Conservation (phyloP, 2,797 vertebrate genomes). For the Benthosema pterotum region DNA sequence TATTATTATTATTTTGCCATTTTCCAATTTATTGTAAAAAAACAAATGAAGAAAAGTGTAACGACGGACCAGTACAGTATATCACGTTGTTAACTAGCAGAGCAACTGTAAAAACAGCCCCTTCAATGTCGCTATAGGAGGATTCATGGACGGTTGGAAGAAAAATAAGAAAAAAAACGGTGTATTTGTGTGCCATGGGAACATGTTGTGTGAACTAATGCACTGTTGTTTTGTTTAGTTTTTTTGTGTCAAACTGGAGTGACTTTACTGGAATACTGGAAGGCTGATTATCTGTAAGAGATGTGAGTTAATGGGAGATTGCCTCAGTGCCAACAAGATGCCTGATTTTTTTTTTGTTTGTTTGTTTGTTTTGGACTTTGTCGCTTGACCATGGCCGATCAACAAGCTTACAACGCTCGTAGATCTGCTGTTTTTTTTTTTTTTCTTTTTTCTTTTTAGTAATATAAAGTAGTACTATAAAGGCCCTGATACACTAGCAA, state of each 20-base stretch:
- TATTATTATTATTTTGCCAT: constrained; percentile 25
- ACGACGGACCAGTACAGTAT: constrained; percentile 41
- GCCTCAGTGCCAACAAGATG: constrained; percentile 27
- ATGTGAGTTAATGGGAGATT: constrained; percentile 39
- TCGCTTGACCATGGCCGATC: no score
- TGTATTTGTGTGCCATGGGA: constrained; percentile 50
- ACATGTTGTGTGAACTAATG: constrained; percentile 36
- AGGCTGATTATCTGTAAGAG: constrained; percentile 82
- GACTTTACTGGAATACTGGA: constrained; percentile 70
- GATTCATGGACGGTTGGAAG: constrained; percentile 41
- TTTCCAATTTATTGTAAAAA: no score
- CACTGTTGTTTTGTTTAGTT: constrained; percentile 60
- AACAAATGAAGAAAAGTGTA: constrained; percentile 33
- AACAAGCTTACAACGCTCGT: no score
- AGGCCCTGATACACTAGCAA: no score
- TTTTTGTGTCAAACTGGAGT: constrained; percentile 43
- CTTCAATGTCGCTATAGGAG: constrained; percentile 55
- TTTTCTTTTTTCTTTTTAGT: no score
- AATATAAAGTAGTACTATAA: no score
- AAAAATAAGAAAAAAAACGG: no score
- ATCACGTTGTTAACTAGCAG: constrained; percentile 34
- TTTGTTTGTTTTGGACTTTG: no score
- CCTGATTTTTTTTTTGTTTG: no score
- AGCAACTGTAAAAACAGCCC: constrained; percentile 36
- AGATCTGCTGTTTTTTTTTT: no score